These are phyloP conservation scores for Petrolisthes manimaculis DNA, from an alignment of 2,888 invertebrate species.

Conservation along the genomic window DNA sequence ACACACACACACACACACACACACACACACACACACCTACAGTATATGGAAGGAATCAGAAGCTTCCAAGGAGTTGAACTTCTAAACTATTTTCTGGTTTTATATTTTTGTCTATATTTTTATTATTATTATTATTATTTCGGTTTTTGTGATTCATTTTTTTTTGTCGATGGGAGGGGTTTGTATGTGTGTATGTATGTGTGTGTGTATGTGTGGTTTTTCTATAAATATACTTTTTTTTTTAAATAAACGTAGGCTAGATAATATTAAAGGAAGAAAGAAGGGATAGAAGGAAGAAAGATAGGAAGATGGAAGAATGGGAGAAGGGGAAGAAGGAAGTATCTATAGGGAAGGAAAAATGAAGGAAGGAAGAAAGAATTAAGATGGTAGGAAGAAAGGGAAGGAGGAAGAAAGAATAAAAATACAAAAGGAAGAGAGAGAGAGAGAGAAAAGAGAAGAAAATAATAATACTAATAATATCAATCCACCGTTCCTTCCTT, in stretches of 20 bases:
- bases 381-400: neutral
- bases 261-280: slow-evolving; percentile 8
- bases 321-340: neutral
- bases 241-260: neutral
- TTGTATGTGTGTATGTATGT: neutral
- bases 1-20: neutral
- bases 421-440: neutral
- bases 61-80: neutral
- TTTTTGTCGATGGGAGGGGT: no score
- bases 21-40: neutral
- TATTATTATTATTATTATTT: no score
- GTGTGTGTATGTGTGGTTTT: neutral
- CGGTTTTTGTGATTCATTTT: no score
- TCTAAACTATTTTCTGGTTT: neutral
- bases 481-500: neutral
- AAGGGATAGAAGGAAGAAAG: neutral
- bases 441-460: neutral
- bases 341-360: neutral
- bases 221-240: no score
- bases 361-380: neutral
- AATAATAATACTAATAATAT: neutral
- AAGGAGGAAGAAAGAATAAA: neutral
- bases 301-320: neutral
- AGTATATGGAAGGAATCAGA: no score
- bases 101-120: neutral